phyloP scores from a whole-genome alignment of 35 echinoderm and acorn worm genomes.

The Diadema setosum region DNA sequence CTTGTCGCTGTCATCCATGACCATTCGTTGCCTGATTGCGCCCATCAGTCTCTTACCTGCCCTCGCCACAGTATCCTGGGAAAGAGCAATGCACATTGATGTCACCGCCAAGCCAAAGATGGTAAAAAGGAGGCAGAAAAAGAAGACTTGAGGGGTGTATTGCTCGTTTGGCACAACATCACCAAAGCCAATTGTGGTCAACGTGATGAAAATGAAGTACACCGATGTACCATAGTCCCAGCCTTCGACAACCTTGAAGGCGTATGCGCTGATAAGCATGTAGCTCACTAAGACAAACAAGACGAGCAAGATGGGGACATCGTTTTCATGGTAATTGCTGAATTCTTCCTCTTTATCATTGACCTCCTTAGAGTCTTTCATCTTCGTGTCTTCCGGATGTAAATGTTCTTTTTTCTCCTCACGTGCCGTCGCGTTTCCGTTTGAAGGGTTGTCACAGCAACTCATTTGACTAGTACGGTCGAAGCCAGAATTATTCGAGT shows the following conservation, averaged over 20 bases:
- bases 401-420: background rate
- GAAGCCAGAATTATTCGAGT: background rate
- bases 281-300: background rate
- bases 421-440: background rate
- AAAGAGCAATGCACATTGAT: conserved; percentile 85
- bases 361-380: background rate
- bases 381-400: background rate
- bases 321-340: background rate
- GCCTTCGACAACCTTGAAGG: conserved; percentile 22
- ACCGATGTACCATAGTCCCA: conserved; percentile 77
- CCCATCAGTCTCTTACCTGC: background rate
- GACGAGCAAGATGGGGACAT: background rate
- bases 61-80: conserved; percentile 49
- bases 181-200: conserved; percentile 88
- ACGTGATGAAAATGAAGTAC: conserved; percentile 92
- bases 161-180: conserved; percentile 79
- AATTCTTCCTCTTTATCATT: background rate
- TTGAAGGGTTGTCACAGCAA: background rate
- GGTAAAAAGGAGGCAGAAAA: conserved; percentile 67
- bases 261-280: background rate
- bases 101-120: conserved; percentile 79
- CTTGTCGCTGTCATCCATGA: background rate
- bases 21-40: background rate
- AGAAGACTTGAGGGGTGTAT: conserved; percentile 40
- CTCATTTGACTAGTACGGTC: background rate